Evolutionary conservation across 1,140 invertebrate species (phyloP).

Genomic region (Nomia melanderi): DNA sequence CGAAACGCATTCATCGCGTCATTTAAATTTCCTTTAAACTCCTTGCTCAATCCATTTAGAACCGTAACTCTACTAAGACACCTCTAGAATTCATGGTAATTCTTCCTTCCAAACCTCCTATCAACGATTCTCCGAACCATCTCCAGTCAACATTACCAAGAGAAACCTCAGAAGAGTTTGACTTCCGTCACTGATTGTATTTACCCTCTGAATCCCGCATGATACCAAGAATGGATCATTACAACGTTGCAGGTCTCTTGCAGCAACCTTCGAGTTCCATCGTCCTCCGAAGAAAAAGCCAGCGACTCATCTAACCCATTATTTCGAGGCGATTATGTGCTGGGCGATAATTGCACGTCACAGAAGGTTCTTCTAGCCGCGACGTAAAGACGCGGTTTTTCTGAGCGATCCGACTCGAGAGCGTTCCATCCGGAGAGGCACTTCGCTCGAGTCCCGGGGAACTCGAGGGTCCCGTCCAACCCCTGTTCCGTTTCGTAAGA

Average conservation of each 20-base stretch:
- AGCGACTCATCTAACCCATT: not conserved
- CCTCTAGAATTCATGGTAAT: too few species aligned
- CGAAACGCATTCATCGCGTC: too few species aligned
- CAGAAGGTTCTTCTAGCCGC: not conserved
- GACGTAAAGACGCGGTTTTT: conserved; percentile 2
- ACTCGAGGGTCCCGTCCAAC: conserved; percentile 11
- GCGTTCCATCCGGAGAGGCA: not conserved
- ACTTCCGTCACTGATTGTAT: not conserved
- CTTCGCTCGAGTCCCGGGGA: not conserved
- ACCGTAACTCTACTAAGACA: too few species aligned
- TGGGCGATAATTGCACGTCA: conserved; percentile 34
- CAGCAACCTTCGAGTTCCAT: not conserved
- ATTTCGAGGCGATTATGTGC: conserved; percentile 26
- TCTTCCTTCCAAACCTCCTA: too few species aligned
- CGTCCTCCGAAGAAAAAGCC: not conserved
- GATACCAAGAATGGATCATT: not conserved
- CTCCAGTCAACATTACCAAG: too few species aligned
- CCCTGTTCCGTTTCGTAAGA: conserved; percentile 16
- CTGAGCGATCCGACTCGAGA: conserved; percentile 16
- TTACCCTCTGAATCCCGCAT: not conserved
- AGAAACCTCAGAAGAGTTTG: too few species aligned
- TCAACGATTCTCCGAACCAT: too few species aligned
- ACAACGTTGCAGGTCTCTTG: not conserved
- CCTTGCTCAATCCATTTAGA: too few species aligned
- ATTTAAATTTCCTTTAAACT: too few species aligned